phyloP scores from a whole-genome alignment of 2,113 vertebrate genomes.

The Symphodus melops region DNA sequence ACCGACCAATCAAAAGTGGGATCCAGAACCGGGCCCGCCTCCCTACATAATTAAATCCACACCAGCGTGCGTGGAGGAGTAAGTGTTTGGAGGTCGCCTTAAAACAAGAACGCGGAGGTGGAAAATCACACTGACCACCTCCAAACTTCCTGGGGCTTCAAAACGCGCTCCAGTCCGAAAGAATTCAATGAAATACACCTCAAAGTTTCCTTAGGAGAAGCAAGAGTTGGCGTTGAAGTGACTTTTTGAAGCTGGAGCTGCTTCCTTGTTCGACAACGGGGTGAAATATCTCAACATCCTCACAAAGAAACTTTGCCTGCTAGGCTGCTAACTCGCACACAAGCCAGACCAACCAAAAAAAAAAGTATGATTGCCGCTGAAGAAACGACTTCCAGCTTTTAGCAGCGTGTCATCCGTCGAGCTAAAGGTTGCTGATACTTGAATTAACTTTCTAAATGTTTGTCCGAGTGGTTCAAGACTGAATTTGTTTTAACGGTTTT shows the following conservation, averaged over 20 bases:
- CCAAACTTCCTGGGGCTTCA: slow-evolving; percentile 28
- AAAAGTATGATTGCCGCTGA: slow-evolving; percentile 37
- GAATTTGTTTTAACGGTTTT: slow-evolving; percentile 56
- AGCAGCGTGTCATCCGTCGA: slow-evolving; percentile 21
- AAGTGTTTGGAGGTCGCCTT: slow-evolving; percentile 60
- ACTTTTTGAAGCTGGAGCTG: slow-evolving; percentile 56
- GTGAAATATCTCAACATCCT: slow-evolving; percentile 70
- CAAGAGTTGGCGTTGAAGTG: slow-evolving; percentile 35
- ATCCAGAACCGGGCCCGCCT: not conserved
- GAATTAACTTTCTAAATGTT: not conserved
- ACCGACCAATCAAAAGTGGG: slow-evolving; percentile 68
- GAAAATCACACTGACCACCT: not conserved
- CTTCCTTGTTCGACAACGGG: slow-evolving; percentile 70
- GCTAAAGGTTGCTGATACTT: not conserved
- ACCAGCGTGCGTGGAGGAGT: slow-evolving; percentile 72
- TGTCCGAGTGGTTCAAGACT: not conserved
- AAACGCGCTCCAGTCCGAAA: slow-evolving; percentile 19
- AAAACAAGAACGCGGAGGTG: slow-evolving; percentile 10
- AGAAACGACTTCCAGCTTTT: not conserved
- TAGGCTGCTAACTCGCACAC: slow-evolving; percentile 76
- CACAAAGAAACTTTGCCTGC: slow-evolving; percentile 81
- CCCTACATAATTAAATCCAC: slow-evolving; percentile 72
- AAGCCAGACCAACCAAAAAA: slow-evolving; percentile 50
- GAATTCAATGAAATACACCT: slow-evolving; percentile 37
- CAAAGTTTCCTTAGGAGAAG: slow-evolving; percentile 31